phyloP scores from a whole-genome alignment of 2,113 vertebrate genomes.

The Nettapus auritus region DNA sequence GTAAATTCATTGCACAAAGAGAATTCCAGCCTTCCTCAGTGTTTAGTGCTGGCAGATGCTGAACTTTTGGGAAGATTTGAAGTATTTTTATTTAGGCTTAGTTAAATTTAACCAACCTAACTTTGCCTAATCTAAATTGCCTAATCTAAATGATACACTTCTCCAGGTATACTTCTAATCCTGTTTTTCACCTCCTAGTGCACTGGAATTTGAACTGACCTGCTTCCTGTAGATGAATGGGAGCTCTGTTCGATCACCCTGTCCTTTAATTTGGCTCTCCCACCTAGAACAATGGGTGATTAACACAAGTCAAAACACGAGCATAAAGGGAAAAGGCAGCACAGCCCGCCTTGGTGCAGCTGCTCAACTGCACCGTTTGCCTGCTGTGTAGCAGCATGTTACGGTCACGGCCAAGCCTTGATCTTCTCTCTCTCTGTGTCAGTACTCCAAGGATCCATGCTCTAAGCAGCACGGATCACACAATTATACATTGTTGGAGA shows the following conservation, averaged over 20 bases:
- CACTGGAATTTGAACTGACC: slow-evolving; percentile 28
- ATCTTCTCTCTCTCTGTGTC: slow-evolving; percentile 32
- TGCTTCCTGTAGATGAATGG: slow-evolving; percentile 11
- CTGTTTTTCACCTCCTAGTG: not conserved
- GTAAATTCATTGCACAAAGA: not conserved
- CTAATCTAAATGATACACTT: not conserved
- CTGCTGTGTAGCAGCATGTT: slow-evolving; percentile 41
- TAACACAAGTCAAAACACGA: slow-evolving; percentile 56
- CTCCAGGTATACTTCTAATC: slow-evolving; percentile 13
- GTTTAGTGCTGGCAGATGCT: not conserved
- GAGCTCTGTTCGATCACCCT: not conserved
- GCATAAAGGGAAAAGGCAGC: slow-evolving; percentile 39
- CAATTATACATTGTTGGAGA: slow-evolving; percentile 11
- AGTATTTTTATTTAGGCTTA: not conserved
- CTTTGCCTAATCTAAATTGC: not conserved
- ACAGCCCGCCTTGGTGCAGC: slow-evolving; percentile 35
- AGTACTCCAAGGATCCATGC: slow-evolving; percentile 11
- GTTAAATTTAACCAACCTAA: not conserved
- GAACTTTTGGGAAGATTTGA: not conserved
- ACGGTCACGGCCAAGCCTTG: slow-evolving; percentile 42
- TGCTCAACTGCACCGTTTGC: slow-evolving; percentile 4
- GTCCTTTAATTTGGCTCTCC: slow-evolving; percentile 63
- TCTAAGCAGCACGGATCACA: not conserved
- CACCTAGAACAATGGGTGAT: slow-evolving; percentile 72
- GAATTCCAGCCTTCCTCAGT: not conserved